Evolutionary conservation across 1,140 invertebrate genomes (phyloP), one percentile per base, ranked within the genome.

Genomic region (Bemisia tabaci): DNA sequence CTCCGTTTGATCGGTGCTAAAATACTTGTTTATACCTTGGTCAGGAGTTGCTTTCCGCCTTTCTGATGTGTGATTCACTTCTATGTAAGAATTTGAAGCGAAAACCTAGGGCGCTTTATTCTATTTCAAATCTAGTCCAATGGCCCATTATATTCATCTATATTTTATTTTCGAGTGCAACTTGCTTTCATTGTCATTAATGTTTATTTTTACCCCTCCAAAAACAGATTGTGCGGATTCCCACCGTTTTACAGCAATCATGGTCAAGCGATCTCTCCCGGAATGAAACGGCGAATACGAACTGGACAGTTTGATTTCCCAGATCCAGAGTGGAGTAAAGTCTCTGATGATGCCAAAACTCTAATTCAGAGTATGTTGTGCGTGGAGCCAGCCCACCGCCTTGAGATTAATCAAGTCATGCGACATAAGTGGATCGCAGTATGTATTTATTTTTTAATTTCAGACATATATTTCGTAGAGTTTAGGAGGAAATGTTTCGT

Each of bases 171-270:
- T n/a, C n/a, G n/a, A n/a, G n/a, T n/a, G n/a, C n/a, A n/a, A n/a
- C n/a, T n/a, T n/a, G n/a, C n/a, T n/a, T n/a, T n/a, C n/a, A n/a
- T n/a, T n/a, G n/a, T n/a, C n/a, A n/a, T n/a, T n/a, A n/a, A n/a
- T n/a, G n/a, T n/a, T n/a, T n/a, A n/a, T n/a, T n/a, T n/a, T n/a
- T n/a, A n/a, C n/a, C n/a, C n/a, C n/a, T n/a, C n/a, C n/a, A n/a
- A 70, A 77, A 79, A 58, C 72, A 91, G 89, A 70, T 82, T 98
- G 62, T 98, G 96, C 80, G 96, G 96, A 2, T 98, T 96, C 78
- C 96, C 96, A 25, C 96, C 96, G 23, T 99, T 98, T 80, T 98
- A 97, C 77, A 96, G 94, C 76, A 95, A 96, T 77, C 91, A 97
- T 74, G 96, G 96, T 0, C 80, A 95, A 27, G 93, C 96, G 9